Conservation (phyloP, 2,113 vertebrate species). For the Podilymbus podiceps region DNA sequence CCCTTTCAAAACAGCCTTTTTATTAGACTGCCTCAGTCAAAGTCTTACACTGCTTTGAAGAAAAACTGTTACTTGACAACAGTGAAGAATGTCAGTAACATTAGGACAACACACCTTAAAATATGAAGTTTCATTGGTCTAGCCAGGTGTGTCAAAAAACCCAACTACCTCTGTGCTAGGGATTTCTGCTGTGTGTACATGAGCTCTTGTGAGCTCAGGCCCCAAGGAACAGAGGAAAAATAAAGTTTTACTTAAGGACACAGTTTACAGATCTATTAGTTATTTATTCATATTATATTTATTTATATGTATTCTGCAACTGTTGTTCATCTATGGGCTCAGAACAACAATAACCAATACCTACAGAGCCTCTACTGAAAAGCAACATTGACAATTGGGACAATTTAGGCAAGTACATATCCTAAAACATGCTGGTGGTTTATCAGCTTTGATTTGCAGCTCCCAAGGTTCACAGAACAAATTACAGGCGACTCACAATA, state of each 20-base stretch:
- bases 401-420: not conserved
- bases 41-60: not conserved
- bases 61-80: not conserved
- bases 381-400: not conserved
- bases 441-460: not conserved
- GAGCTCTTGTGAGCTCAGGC: not conserved
- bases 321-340: not conserved
- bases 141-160: not conserved
- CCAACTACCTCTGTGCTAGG: not conserved
- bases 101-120: not conserved
- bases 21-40: not conserved
- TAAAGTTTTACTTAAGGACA: not conserved
- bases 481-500: not conserved
- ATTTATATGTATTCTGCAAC: not conserved
- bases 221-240: not conserved
- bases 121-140: not conserved
- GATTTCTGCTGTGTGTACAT: not conserved
- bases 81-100: not conserved
- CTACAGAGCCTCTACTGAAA: not conserved
- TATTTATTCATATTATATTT: not conserved
- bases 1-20: not conserved
- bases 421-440: not conserved
- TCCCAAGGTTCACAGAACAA: not conserved
- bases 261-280: not conserved
- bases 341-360: not conserved